phyloP scores from a whole-genome alignment of 2,797 vertebrate species.

The Pelochelys cantorii region DNA sequence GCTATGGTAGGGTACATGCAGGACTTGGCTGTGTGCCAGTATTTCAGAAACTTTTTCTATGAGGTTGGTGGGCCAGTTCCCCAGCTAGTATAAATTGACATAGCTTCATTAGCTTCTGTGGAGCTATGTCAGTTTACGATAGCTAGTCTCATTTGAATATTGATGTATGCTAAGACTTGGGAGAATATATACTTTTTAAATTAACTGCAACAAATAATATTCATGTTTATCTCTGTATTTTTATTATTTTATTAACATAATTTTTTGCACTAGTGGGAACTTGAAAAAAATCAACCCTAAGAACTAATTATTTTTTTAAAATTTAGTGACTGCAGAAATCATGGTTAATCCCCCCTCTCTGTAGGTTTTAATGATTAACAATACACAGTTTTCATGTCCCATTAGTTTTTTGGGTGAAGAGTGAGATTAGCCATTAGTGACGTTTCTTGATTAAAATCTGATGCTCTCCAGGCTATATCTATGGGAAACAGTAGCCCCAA shows the following conservation, averaged over 20 bases:
- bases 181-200: background rate
- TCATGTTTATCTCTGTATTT: background rate
- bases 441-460: conserved; percentile 25
- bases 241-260: background rate
- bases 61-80: background rate
- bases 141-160: background rate
- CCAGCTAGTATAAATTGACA: background rate
- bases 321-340: background rate
- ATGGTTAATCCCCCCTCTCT: background rate
- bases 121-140: background rate
- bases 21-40: background rate
- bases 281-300: background rate
- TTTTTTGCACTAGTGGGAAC: background rate
- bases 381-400: background rate
- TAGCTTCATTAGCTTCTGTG: background rate
- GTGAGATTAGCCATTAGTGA: conserved; percentile 19
- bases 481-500: conserved; percentile 50
- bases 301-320: background rate
- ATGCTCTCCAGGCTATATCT: conserved; percentile 34
- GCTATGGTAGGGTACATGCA: background rate
- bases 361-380: background rate
- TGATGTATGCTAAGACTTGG: background rate
- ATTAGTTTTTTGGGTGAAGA: background rate
- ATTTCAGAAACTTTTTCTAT: background rate
- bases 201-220: background rate